Percentiles rank a stretch among this genome's conserved stretches.
Evolutionary conservation across 2,888 invertebrate species (phyloP).

Genomic region (Eutolmus rufibarbis): DNA sequence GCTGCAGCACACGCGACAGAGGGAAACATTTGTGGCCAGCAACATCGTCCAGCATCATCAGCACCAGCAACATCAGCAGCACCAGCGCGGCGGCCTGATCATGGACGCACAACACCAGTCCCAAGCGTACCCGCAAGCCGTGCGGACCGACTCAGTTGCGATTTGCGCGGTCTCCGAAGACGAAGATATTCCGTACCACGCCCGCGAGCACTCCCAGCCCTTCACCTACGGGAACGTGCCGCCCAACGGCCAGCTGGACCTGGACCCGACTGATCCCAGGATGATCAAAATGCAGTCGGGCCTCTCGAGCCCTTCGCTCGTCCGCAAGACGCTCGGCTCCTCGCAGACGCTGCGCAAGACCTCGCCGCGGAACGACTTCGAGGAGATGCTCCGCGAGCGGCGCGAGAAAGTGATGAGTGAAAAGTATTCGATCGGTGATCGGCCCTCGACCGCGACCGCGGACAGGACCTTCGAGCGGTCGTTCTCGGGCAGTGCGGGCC

Average conservation of each 20-base stretch:
- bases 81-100: slow-evolving; percentile 1
- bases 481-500: not conserved
- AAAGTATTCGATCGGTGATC: slow-evolving; percentile 51
- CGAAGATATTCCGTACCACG: slow-evolving; percentile 86
- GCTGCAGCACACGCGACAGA: slow-evolving; percentile 46
- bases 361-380: slow-evolving; percentile 61
- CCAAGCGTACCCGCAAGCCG: slow-evolving; percentile 61
- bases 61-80: not conserved
- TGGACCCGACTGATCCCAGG: slow-evolving; percentile 45
- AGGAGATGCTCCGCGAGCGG: slow-evolving; percentile 61
- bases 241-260: slow-evolving; percentile 51
- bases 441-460: slow-evolving; percentile 10
- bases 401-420: slow-evolving; percentile 61
- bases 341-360: slow-evolving; percentile 55
- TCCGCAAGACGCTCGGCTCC: slow-evolving; percentile 73
- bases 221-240: slow-evolving; percentile 83
- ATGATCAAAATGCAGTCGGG: slow-evolving; percentile 77
- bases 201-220: slow-evolving; percentile 85
- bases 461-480: slow-evolving; percentile 39
- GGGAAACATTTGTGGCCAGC: not conserved
- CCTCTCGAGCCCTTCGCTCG: slow-evolving; percentile 83
- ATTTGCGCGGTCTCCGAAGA: slow-evolving; percentile 49
- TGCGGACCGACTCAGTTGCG: slow-evolving; percentile 56
- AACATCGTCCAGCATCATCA: not conserved
- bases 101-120: slow-evolving; percentile 56